phyloP scores from a whole-genome alignment of 2,888 invertebrate genomes.

The Limnephilus marmoratus region DNA sequence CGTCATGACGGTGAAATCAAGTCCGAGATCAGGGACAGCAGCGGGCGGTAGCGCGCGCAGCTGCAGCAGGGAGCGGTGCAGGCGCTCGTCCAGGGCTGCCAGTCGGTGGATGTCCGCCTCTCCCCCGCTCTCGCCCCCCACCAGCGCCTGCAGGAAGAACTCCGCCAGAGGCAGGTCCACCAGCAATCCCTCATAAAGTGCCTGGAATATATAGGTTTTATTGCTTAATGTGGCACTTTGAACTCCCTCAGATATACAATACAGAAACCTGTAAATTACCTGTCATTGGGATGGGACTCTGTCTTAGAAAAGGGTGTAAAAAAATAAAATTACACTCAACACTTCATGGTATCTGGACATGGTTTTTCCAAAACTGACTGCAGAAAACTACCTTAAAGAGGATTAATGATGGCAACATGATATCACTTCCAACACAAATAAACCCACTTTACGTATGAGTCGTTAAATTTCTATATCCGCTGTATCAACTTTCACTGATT shows the following conservation, averaged over 20 bases:
- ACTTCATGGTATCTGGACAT: too few species aligned
- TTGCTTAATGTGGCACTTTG: conserved; percentile 17
- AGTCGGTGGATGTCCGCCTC: conserved; percentile 94
- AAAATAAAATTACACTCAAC: too few species aligned
- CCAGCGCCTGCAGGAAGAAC: conserved; percentile 87
- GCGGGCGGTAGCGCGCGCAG: conserved; percentile 89
- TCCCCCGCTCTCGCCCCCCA: conserved; percentile 79
- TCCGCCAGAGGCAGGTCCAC: conserved; percentile 97
- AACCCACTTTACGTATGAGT: too few species aligned
- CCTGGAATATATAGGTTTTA: conserved; percentile 74
- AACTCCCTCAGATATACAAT: background rate
- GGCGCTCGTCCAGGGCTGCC: conserved; percentile 93
- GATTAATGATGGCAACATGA: too few species aligned
- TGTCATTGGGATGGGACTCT: too few species aligned
- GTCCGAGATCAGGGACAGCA: conserved; percentile 91
- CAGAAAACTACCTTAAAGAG: too few species aligned
- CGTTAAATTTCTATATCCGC: too few species aligned
- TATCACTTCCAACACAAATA: too few species aligned
- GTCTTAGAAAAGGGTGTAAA: too few species aligned
- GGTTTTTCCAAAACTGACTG: too few species aligned
- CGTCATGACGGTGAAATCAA: conserved; percentile 95
- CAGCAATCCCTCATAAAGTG: conserved; percentile 95
- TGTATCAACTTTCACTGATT: too few species aligned
- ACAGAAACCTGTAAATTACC: too few species aligned
- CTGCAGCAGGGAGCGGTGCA: conserved; percentile 93